Base-by-base conservation (phyloP, 2,797 vertebrate species). In the Eulemur coronatus region DNA sequence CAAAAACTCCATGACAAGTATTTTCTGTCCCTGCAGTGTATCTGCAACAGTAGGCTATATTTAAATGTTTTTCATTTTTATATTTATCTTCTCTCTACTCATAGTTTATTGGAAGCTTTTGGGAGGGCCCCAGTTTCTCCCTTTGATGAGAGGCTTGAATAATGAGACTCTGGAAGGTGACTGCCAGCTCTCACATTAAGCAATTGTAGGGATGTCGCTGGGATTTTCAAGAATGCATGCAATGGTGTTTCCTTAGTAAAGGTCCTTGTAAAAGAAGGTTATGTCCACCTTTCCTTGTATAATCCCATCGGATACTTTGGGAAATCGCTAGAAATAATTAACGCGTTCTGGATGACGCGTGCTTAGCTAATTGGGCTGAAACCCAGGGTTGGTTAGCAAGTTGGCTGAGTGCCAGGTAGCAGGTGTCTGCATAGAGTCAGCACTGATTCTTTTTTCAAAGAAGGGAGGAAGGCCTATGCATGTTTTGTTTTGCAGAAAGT, bases 351-450 rank as follows among this genome's bases (percentile, higher is more conserved):
- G 91, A 94, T 97, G 95, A 95, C 33, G 4, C 35, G 52, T 94
- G 92, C 93, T 97, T 96, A 95, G 93, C 94, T 98, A 98, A 98
- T 96, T 97, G 95, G 96, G 84, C 97, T 97, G 95, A 96, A 96
- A 93, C 76, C 78, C 89, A 86, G 94, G 79, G 89, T 94, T 95
- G 91, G 96, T 96, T 96, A 96, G 95, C 82, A 95, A 94, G 65
- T 55, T 97, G 97, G 97, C 94, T 38, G 79, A 89, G 43, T 96
- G 95, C 97, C 97, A 96, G 75, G 96, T 97, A 95, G 97, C 97
- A 98, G 97, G 97, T 98, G 97, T 96, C 93, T 97, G 95, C 91
- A 96, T 89, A 94, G 88, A 82, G 82, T 93, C 95, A 94, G 89
- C 89, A 24, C 73, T 6, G 82, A 96, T 93, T 96, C 94, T 89